Evolutionary conservation across 2,888 invertebrate species (phyloP).

Genomic region (Diachrysia chrysitis): DNA sequence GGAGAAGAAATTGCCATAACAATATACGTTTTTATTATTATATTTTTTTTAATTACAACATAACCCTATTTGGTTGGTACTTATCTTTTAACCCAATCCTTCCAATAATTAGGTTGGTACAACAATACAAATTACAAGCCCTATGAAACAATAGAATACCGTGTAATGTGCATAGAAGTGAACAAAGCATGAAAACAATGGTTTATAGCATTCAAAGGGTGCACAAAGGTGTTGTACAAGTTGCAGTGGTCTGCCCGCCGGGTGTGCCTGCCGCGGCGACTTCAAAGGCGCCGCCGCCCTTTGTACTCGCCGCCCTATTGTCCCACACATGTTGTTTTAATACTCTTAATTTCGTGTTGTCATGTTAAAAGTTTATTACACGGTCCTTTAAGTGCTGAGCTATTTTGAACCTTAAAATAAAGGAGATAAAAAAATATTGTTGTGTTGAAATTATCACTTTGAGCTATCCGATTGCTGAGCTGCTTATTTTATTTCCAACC

Average conservation of each 20-base stretch:
- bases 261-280: constrained; percentile 67
- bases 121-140: not conserved
- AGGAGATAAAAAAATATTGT: constrained; percentile 31
- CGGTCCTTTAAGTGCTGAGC: constrained; percentile 32
- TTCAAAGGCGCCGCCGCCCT: constrained; percentile 81
- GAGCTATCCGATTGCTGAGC: constrained; percentile 4
- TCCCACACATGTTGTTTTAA: constrained; percentile 85
- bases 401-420: constrained; percentile 58
- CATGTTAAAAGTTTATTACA: constrained; percentile 85
- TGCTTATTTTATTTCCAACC: not conserved
- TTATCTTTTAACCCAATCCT: not conserved
- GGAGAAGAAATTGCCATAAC: too few species aligned
- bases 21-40: too few species aligned
- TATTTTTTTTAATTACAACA: not conserved
- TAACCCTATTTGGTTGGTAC: not conserved
- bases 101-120: not conserved
- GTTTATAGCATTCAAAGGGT: constrained; percentile 44
- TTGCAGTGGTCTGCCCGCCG: constrained; percentile 27
- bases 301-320: constrained; percentile 82
- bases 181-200: constrained; percentile 35
- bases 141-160: not conserved
- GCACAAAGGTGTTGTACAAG: constrained; percentile 60
- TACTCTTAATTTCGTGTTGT: constrained; percentile 85
- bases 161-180: constrained; percentile 11
- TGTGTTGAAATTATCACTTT: constrained; percentile 29